phyloP scores from a whole-genome alignment of 2,797 vertebrate species.

The Gymnocypris eckloni region DNA sequence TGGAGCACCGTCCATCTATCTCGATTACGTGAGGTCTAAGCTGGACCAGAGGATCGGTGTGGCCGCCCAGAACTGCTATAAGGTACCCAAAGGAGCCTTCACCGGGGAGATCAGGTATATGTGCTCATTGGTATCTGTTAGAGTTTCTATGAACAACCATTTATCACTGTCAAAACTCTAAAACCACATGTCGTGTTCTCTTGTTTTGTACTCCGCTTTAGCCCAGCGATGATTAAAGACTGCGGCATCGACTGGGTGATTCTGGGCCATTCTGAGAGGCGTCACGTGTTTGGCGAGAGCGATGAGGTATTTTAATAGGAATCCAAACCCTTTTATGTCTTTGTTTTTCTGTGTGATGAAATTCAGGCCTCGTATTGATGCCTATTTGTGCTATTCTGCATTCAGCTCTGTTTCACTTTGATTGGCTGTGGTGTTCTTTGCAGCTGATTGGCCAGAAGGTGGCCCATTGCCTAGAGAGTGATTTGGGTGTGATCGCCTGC shows the following conservation, averaged over 20 bases:
- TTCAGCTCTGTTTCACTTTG: constrained; percentile 10
- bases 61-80: constrained; percentile 88
- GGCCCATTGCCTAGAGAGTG: constrained; percentile 80
- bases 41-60: constrained; percentile 81
- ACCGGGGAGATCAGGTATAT: constrained; percentile 86
- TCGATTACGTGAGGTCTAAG: constrained; percentile 82
- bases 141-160: neutral
- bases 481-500: constrained; percentile 84
- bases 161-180: neutral
- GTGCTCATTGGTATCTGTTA: neutral
- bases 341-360: neutral
- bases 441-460: constrained; percentile 88
- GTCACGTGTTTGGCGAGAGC: constrained; percentile 85
- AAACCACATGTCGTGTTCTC: neutral
- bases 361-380: neutral
- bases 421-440: constrained; percentile 17
- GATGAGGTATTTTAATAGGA: constrained; percentile 76
- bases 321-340: neutral
- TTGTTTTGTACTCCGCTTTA: constrained; percentile 53
- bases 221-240: constrained; percentile 89
- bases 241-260: constrained; percentile 84
- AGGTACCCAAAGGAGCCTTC: constrained; percentile 84
- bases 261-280: constrained; percentile 85
- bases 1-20: constrained; percentile 81
- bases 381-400: neutral